Base-by-base conservation (phyloP, 2,888 invertebrate genomes). In the Meloe dianella region DNA sequence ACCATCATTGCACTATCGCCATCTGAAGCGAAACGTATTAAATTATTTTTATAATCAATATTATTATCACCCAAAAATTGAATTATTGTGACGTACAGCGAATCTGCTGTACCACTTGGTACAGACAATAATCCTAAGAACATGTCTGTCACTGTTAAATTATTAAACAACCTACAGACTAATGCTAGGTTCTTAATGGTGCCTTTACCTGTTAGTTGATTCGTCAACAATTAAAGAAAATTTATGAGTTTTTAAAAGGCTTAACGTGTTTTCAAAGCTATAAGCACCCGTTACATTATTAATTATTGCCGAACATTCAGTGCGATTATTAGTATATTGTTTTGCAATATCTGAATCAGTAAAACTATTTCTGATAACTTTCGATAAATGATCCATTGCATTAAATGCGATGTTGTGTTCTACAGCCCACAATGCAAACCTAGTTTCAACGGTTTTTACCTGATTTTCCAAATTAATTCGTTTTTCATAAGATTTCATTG, bases 1-100 rank as follows among this genome's bases (percentile, higher is more conserved):
- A 78, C 80, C 69, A 79, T 76, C 81, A 81, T 82, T 1, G 75
- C 75, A 72, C 75, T 80, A 2, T 81, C 80, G n/a, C 82, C 80
- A 74, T 82, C 81, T 7, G 79, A 74, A 30, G 77, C 79, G 72
- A 81, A 81, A 1, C 80, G 80, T 57, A 81, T 75, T 72, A 81
- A 72, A 57, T 79, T 77, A 62, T 69, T 35, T 66, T 74, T 75
- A 59, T 77, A 80, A 61, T 74, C 65, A 67, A 80, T 78, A 47
- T 72, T 68, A 66, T 74, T 47, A 22, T 72, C 60, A 8, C 60
- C 27, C 63, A 77, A 76, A 65, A 47, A 68, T 17, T 71, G 66
- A 54, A 66, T 59, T 57, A 78, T 73, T 29, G n/a, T n/a, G 56
- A 59, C 63, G 69, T 75, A 73, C 14, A 77, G 65, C 51, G n/a